Evolutionary conservation across 2,797 vertebrate species (phyloP), one percentile per base, ranked within the genome.

Genomic region (Tragelaphus eurycerus): DNA sequence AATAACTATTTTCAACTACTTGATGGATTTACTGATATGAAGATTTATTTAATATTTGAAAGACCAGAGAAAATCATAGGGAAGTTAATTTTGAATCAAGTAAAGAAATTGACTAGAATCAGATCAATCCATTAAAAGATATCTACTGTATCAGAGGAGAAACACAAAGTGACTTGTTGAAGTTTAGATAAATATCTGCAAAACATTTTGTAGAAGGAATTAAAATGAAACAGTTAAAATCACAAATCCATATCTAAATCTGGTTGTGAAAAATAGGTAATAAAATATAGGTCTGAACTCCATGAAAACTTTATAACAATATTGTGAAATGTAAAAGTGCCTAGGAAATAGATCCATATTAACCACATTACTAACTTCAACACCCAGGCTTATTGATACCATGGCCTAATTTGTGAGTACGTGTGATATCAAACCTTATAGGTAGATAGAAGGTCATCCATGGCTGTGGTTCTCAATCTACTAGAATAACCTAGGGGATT

Each of bases 11-110:
- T 64, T 93, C 48, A 89, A 86, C 71, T 86, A 86, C 3, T 46
- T 83, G 1, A 81, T 74, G n/a, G 48, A 3, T 17, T 95, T 90
- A 64, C 8, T 43, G 25, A 16, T 62, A 29, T 43, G 7, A 7
- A 92, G 38, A 93, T 59, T 90, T 89, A 86, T 78, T 71, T 86
- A 29, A 91, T 52, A 4, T 55, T 2, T 64, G 2, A 79, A 94
- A 48, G 13, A 62, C 1, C 2, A 59, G 17, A 9, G 31, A 6
- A 81, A 89, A 76, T 50, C 29, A 59, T 31, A 46, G 2, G 76
- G 46, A 91, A 76, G 27, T 19, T 93, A 29, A 46, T 48, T 92
- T 89, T 93, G 89, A n/a, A 11, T 23, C 62, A 96, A 93, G 19
- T 29, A 11, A 96, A 6, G 7, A 95, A 74, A 86, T 17, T 93